A percentile compares a stretch with the other conserved stretches of the same genome.
These are phyloP conservation scores for Sturmia bella DNA, from an alignment of 2,888 invertebrate genomes.

Conservation along the genomic window DNA sequence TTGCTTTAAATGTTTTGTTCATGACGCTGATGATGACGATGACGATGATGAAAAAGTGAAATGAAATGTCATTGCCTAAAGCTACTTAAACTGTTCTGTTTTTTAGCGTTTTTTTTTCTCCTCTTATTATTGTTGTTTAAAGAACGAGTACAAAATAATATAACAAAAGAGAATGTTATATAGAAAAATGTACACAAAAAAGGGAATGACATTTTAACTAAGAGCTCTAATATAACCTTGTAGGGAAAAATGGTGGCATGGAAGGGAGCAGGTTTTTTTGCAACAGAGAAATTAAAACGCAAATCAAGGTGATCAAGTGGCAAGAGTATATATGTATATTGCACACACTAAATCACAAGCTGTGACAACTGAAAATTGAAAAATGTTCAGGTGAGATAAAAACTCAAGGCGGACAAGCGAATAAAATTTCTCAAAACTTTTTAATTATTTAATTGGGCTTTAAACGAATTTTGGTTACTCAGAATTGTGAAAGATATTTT, in stretches of 20 bases:
- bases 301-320: slow-evolving; percentile 19
- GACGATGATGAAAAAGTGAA: slow-evolving; percentile 62
- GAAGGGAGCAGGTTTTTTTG: not conserved
- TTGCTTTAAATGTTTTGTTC: slow-evolving; percentile 44
- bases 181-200: slow-evolving; percentile 24
- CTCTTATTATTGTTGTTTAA: slow-evolving; percentile 25
- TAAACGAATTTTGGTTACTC: too few species aligned
- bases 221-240: slow-evolving; percentile 49
- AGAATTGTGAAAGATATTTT: too few species aligned
- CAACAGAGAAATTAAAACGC: not conserved
- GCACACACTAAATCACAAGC: too few species aligned
- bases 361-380: too few species aligned
- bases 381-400: too few species aligned
- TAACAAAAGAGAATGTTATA: slow-evolving; percentile 64
- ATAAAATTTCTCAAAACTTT: too few species aligned
- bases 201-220: slow-evolving; percentile 30
- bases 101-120: slow-evolving; percentile 20
- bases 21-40: not conserved
- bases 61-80: slow-evolving; percentile 70
- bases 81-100: slow-evolving; percentile 60
- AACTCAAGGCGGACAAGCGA: too few species aligned
- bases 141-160: slow-evolving; percentile 34
- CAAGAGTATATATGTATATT: not conserved
- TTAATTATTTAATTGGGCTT: too few species aligned
- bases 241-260: slow-evolving; percentile 19